Percentiles rank a stretch among this genome's conserved stretches.
These are phyloP conservation scores for Sebastes vulpes DNA, from an alignment of 2,797 vertebrate genomes.

Conservation along the genomic window DNA sequence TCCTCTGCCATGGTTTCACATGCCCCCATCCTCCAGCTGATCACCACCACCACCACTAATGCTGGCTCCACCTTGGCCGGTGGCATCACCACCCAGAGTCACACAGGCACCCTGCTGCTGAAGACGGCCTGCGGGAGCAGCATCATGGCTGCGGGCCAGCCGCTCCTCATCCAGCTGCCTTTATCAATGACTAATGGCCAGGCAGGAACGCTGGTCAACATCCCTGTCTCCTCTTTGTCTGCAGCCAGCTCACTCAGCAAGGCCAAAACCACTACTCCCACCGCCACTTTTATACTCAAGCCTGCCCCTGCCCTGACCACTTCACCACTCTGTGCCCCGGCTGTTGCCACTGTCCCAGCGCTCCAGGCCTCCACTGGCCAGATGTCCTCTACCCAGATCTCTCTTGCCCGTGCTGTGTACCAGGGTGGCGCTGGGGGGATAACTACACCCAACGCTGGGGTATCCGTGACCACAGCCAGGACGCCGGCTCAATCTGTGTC, in stretches of 20 bases:
- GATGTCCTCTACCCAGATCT: conserved; percentile 72
- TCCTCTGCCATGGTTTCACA: conserved; percentile 86
- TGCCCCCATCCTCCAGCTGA: conserved; percentile 84
- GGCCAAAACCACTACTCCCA: conserved; percentile 81
- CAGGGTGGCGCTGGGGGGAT: conserved; percentile 83
- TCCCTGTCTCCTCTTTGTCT: conserved; percentile 85
- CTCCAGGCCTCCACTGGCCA: conserved; percentile 72
- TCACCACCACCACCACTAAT: conserved; percentile 78
- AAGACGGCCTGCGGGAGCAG: conserved; percentile 74
- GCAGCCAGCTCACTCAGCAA: conserved; percentile 79
- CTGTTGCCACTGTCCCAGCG: conserved; percentile 56
- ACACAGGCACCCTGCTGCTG: conserved; percentile 80
- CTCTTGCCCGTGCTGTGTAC: conserved; percentile 82
- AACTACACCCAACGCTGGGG: conserved; percentile 81
- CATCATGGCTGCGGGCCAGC: conserved; percentile 88
- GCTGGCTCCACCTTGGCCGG: conserved; percentile 70
- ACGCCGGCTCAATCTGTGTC: conserved; percentile 80
- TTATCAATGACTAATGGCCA: conserved; percentile 83
- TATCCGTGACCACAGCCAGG: conserved; percentile 84
- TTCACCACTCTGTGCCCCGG: conserved; percentile 30
- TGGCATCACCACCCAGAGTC: conserved; percentile 81
- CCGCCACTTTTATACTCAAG: conserved; percentile 84
- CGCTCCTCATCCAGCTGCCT: conserved; percentile 87
- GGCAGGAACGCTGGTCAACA: conserved; percentile 82
- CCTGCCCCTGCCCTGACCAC: conserved; percentile 65